Percentiles rank a stretch among this genome's conserved stretches.
phyloP scores from a whole-genome alignment of 2,113 vertebrate genomes.

The Pipra filicauda region DNA sequence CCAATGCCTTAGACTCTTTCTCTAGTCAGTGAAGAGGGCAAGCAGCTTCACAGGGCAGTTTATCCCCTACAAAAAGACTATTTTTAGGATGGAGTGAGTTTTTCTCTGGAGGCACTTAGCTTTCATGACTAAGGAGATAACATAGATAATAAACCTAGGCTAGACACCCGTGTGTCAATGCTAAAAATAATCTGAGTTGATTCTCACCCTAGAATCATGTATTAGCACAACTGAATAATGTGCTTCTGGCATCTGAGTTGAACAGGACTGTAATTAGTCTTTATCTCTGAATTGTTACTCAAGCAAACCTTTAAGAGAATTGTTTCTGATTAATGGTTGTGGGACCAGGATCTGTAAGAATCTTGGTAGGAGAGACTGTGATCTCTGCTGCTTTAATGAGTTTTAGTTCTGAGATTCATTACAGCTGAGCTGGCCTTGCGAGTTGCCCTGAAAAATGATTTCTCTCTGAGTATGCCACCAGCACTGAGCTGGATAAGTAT shows the following conservation, averaged over 20 bases:
- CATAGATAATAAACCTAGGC: not conserved
- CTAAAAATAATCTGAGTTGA: not conserved
- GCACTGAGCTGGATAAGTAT: not conserved
- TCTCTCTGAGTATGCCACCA: not conserved
- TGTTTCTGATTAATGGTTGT: not conserved
- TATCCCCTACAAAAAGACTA: not conserved
- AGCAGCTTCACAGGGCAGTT: not conserved
- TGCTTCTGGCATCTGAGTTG: not conserved
- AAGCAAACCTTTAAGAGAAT: not conserved
- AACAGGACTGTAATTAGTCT: not conserved
- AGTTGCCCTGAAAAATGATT: not conserved
- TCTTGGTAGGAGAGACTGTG: not conserved
- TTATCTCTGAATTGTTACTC: not conserved
- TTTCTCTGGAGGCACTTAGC: not conserved
- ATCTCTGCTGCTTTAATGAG: not conserved
- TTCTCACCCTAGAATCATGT: not conserved
- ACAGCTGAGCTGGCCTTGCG: not conserved
- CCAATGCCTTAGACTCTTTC: not conserved
- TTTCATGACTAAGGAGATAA: not conserved
- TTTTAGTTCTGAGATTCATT: not conserved
- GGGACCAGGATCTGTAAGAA: not conserved
- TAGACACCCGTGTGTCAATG: not conserved
- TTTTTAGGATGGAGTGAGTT: not conserved
- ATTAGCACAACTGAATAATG: not conserved
- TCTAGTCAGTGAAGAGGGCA: not conserved